Conservation (phyloP, 2,113 vertebrate species). For the Lathamus discolor region DNA sequence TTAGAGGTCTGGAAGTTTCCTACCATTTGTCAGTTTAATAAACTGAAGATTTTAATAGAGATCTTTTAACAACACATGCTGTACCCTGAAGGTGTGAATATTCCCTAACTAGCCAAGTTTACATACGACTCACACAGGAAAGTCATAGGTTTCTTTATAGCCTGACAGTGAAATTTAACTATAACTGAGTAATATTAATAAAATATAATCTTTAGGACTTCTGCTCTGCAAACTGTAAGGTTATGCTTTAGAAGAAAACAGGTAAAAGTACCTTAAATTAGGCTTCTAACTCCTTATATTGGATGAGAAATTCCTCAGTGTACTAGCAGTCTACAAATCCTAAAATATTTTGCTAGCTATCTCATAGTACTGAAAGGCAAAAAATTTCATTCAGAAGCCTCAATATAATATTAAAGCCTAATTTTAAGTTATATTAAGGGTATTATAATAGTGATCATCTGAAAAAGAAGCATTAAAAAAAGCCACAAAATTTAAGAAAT, state of each 20-base stretch:
- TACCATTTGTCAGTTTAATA: constrained; percentile 40
- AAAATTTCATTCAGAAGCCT: not conserved
- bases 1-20: not conserved
- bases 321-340: not conserved
- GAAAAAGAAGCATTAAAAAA: not conserved
- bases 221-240: not conserved
- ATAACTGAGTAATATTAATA: not conserved
- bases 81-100: constrained; percentile 34
- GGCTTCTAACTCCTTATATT: not conserved
- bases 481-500: not conserved
- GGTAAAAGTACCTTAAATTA: not conserved
- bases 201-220: not conserved
- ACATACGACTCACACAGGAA: not conserved
- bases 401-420: not conserved
- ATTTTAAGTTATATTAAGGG: not conserved
- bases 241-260: not conserved
- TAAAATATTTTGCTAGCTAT: not conserved
- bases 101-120: constrained; percentile 52
- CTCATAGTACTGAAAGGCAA: not conserved
- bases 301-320: not conserved
- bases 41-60: constrained; percentile 38
- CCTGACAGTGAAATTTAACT: not conserved
- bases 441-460: not conserved
- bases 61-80: constrained; percentile 44
- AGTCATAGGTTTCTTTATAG: not conserved